phyloP scores from a whole-genome alignment of 2,888 invertebrate species.

The Phyto melanocephala region DNA sequence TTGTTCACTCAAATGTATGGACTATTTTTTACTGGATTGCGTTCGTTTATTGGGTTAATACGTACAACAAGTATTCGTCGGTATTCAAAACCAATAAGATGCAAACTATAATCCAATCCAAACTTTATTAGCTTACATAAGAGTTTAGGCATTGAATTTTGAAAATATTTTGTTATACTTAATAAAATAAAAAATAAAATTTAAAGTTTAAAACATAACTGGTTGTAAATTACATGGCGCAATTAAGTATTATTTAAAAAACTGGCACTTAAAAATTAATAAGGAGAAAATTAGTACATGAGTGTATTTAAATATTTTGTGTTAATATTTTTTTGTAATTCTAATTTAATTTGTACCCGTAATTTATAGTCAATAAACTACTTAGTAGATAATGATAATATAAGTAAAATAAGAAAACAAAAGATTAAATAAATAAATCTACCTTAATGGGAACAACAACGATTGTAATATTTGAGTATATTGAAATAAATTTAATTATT shows the following conservation, averaged over 20 bases:
- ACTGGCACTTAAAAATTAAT: not conserved
- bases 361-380: not conserved
- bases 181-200: too few relatives aligned
- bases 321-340: not conserved
- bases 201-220: conserved; percentile 22
- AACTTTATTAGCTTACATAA: too few relatives aligned
- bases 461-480: conserved; percentile 69
- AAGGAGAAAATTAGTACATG: not conserved
- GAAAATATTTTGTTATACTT: too few relatives aligned
- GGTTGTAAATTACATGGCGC: conserved; percentile 54
- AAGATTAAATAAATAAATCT: conserved; percentile 50
- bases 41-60: too few relatives aligned
- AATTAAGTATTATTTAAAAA: conserved; percentile 45
- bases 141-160: too few relatives aligned
- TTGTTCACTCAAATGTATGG: too few relatives aligned
- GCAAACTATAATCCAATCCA: too few relatives aligned
- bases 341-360: conserved; percentile 10
- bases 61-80: too few relatives aligned
- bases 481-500: conserved; percentile 58
- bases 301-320: not conserved
- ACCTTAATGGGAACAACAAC: conserved; percentile 71
- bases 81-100: too few relatives aligned
- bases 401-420: conserved; percentile 1
- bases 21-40: too few relatives aligned
- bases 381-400: not conserved